Evolutionary conservation across 2,797 vertebrate species (phyloP).

Genomic region (Pangasius sanitwongsei): DNA sequence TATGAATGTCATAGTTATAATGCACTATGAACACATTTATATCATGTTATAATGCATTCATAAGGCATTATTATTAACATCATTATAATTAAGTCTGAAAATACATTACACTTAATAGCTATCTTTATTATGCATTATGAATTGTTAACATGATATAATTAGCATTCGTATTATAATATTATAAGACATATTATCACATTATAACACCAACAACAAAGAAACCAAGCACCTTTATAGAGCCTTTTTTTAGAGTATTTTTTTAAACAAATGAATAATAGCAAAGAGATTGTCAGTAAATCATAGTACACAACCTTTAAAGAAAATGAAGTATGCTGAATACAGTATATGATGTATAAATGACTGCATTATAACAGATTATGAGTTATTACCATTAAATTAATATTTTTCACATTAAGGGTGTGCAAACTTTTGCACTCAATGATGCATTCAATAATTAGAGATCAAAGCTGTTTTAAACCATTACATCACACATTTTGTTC

Average conservation of each 20-base stretch:
- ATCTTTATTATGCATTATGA: not conserved
- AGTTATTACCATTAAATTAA: not conserved
- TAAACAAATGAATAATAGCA: not conserved
- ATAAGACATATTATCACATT: not conserved
- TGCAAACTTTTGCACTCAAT: not conserved
- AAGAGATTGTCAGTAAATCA: not conserved
- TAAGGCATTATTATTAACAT: not conserved
- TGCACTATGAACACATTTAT: not conserved
- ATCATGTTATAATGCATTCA: not conserved
- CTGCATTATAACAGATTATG: not conserved
- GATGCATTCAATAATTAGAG: not conserved
- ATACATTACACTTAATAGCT: not conserved
- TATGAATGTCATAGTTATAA: not conserved
- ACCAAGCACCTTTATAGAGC: not conserved
- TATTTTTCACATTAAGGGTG: not conserved
- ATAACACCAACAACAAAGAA: not conserved
- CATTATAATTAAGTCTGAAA: not conserved
- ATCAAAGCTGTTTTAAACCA: not conserved
- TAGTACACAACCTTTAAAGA: not conserved
- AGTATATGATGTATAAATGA: not conserved
- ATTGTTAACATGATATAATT: not conserved
- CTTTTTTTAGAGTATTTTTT: not conserved
- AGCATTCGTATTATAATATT: not conserved
- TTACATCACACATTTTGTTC: not conserved
- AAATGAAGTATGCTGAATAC: not conserved